A percentile compares a stretch with the other conserved stretches of the same genome.
Evolutionary conservation across 2,113 vertebrate genomes (phyloP).

Genomic region (Tychaedon coryphoeus): DNA sequence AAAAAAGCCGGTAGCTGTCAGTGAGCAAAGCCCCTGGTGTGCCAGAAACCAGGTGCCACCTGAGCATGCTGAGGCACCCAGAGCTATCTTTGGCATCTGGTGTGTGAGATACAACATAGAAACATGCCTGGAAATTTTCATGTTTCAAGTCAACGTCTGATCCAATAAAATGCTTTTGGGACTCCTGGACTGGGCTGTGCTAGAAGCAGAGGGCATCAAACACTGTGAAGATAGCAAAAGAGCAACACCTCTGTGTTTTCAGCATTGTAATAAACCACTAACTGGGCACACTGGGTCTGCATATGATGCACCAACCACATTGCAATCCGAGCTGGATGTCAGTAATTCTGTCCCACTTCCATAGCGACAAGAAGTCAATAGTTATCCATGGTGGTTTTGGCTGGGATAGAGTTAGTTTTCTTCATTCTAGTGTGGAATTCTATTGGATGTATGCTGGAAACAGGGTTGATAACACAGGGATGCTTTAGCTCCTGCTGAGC

Average conservation of each 20-base stretch:
- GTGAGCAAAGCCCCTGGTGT: not conserved
- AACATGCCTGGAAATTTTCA: not conserved
- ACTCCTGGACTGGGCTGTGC: not conserved
- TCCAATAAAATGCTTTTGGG: not conserved
- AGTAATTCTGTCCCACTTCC: not conserved
- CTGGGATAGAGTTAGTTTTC: not conserved
- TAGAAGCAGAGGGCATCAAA: not conserved
- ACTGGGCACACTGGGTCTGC: not conserved
- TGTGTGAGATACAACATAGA: not conserved
- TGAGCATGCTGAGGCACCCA: not conserved
- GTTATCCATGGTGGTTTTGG: not conserved
- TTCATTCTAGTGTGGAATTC: not conserved
- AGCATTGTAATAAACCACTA: not conserved
- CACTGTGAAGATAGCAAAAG: fast-evolving
- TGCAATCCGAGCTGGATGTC: not conserved
- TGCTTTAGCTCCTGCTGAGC: not conserved
- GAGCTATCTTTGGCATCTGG: not conserved
- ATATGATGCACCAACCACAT: fast-evolving
- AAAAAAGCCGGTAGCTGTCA: not conserved
- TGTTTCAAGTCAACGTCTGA: not conserved
- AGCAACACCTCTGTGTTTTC: not conserved
- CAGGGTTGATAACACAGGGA: not conserved
- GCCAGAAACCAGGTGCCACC: not conserved
- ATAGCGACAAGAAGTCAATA: not conserved
- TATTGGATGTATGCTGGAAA: not conserved